These are phyloP conservation scores for Apamea sordens DNA, from an alignment of 2,888 invertebrate species.

Conservation along the genomic window DNA sequence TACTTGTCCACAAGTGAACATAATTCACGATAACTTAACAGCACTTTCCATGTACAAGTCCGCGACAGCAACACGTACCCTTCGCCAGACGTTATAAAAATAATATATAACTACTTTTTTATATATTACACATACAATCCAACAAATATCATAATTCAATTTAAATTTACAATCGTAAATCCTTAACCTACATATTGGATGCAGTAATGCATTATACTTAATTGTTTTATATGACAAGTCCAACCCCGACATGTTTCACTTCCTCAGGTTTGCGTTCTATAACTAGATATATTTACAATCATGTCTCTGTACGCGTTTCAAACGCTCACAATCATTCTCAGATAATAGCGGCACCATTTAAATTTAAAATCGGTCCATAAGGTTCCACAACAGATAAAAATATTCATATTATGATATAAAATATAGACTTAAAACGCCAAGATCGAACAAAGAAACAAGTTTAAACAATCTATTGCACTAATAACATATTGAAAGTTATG, in stretches of 20 bases:
- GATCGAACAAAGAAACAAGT: slow-evolving; percentile 59
- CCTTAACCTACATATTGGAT: slow-evolving; percentile 79
- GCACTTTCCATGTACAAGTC: slow-evolving; percentile 76
- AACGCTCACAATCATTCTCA: slow-evolving; percentile 72
- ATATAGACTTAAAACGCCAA: slow-evolving; percentile 56
- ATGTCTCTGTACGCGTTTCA: slow-evolving; percentile 71
- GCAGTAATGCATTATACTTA: slow-evolving; percentile 75
- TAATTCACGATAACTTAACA: slow-evolving; percentile 70
- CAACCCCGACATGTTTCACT: slow-evolving; percentile 55
- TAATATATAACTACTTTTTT: slow-evolving; percentile 81
- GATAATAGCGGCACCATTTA: slow-evolving; percentile 69
- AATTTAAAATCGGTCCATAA: slow-evolving; percentile 56
- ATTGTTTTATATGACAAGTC: slow-evolving; percentile 72
- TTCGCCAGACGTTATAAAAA: slow-evolving; percentile 84
- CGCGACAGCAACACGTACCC: slow-evolving; percentile 72
- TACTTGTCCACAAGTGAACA: slow-evolving; percentile 55
- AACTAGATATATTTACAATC: slow-evolving; percentile 76
- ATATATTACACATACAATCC: slow-evolving; percentile 88
- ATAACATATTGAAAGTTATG: slow-evolving; percentile 58
- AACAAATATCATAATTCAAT: slow-evolving; percentile 88
- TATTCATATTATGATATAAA: slow-evolving; percentile 57
- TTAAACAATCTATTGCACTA: slow-evolving; percentile 67
- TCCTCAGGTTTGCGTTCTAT: slow-evolving; percentile 52
- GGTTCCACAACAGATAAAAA: slow-evolving; percentile 63
- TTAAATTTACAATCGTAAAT: slow-evolving; percentile 87